Evolutionary conservation across 2,888 invertebrate genomes (phyloP), one percentile per base, ranked within the genome.

Genomic region (Latrodectus hesperus): DNA sequence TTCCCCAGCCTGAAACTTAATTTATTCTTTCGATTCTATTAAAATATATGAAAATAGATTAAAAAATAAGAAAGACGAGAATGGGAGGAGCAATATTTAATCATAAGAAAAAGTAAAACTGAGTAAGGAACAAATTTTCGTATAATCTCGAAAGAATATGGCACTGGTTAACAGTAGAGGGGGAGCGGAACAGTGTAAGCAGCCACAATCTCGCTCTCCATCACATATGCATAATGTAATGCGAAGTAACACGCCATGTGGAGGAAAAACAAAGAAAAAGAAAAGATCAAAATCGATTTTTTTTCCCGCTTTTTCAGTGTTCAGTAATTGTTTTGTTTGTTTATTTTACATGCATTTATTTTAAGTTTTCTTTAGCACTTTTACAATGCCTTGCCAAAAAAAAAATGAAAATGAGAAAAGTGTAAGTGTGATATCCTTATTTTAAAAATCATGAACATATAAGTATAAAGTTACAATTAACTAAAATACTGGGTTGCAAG

Each of bases 161-260:
- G 12, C 22, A 26, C 17, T 12, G 26, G 11, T 12, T 22, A 17
- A 68, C 12, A 68, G 12, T 8, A 22, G 26, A 68, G 1, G 17
- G 16, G 49, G 73, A 10, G 17, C 22, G 65, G 52, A 10, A 72
- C 55, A 84, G 73, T 67, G 77, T 77, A 84, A 78, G 78, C 77
- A 72, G 73, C 73, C 55, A 53, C 67, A 78, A 68, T 72, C 73
- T 73, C 67, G 12, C n/a, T 68, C 60, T 53, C 78, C 65, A 84
- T 84, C 78, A 55, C 78, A 84, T 84, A 73, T 84, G 78, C 84
- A 84, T 84, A 84, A 84, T 84, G 77, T 84, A 84, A 84, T 78
- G 78, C 78, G 84, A 78, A 78, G 49, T 26, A 12, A 77, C 78
- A 84, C 78, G 78, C 84, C 78, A 84, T 67, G 78, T 51, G 49